A percentile compares a stretch with the other conserved stretches of the same genome.
Conservation (phyloP, 2,888 invertebrate genomes). For the Deilephila porcellus region DNA sequence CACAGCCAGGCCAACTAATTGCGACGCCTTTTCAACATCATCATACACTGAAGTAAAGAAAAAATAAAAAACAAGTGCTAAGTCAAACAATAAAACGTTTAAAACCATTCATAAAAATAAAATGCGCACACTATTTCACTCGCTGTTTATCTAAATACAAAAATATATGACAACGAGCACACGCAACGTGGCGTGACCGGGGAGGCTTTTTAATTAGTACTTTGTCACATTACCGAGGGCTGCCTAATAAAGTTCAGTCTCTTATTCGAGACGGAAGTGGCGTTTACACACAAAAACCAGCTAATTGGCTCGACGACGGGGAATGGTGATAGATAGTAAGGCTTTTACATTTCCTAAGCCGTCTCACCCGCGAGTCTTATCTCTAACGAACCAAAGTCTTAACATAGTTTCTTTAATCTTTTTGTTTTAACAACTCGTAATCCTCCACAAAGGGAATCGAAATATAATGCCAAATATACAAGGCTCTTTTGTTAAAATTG, state of each 20-base stretch:
- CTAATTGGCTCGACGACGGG: conserved; percentile 53
- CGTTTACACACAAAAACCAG: conserved; percentile 50
- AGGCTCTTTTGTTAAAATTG: not conserved
- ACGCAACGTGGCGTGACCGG: conserved; percentile 45
- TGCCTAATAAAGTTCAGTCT: conserved; percentile 54
- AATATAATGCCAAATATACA: not conserved
- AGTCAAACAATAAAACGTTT: not conserved
- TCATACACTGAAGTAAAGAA: not conserved
- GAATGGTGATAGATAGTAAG: conserved; percentile 15
- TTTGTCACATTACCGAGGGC: conserved; percentile 44
- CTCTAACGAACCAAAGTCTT: not conserved
- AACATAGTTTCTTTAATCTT: conserved; percentile 17
- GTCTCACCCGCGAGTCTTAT: conserved; percentile 8
- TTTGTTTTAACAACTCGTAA: not conserved
- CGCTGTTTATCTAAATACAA: conserved; percentile 24
- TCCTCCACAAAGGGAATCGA: conserved; percentile 10
- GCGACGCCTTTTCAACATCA: not conserved
- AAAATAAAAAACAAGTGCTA: not conserved
- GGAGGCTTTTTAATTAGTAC: conserved; percentile 41
- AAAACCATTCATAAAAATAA: conserved; percentile 20
- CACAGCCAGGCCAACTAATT: not conserved
- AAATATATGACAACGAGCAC: conserved; percentile 29
- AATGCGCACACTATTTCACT: conserved; percentile 7
- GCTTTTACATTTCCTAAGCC: conserved; percentile 12
- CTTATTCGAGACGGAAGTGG: conserved; percentile 45